Percentiles rank a stretch among this genome's conserved stretches.
Evolutionary conservation across 2,888 invertebrate genomes (phyloP).

Genomic region (Rhagium mordax): DNA sequence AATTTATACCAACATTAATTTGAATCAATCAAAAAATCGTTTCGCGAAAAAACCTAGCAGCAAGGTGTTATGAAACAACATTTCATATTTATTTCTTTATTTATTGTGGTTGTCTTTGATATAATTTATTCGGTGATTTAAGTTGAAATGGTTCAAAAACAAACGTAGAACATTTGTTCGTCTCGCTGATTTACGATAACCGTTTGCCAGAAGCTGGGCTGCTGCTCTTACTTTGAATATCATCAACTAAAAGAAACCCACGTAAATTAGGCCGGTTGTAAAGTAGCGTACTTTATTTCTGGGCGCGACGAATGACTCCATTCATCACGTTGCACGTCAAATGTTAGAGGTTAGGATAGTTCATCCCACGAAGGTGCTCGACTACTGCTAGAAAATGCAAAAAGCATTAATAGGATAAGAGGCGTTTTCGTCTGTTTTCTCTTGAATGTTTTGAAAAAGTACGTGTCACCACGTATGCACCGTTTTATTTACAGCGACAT

Average conservation of each 20-base stretch:
- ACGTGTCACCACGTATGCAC: conserved; percentile 31
- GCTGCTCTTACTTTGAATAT: conserved; percentile 46
- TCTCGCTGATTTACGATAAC: conserved; percentile 61
- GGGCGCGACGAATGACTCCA: conserved; percentile 58
- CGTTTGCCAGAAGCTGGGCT: conserved; percentile 53
- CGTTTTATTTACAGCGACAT: conserved; percentile 1
- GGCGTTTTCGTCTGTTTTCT: conserved; percentile 22
- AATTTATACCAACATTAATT: conserved; percentile 17
- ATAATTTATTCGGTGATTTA: conserved; percentile 55
- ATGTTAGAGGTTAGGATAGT: conserved; percentile 52
- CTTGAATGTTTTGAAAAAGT: conserved; percentile 14
- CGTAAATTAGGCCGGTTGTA: conserved; percentile 60
- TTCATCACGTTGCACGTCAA: conserved; percentile 60
- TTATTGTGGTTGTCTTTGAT: conserved; percentile 12
- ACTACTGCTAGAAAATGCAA: conserved; percentile 29
- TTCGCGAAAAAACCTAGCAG: not conserved
- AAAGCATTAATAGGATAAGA: conserved; percentile 28
- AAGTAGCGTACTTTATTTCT: conserved; percentile 60
- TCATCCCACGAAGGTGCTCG: conserved; percentile 44
- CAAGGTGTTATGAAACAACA: conserved; percentile 27
- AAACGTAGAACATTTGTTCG: conserved; percentile 61
- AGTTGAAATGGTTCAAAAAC: conserved; percentile 59
- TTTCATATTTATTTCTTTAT: conserved; percentile 16
- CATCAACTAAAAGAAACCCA: conserved; percentile 49
- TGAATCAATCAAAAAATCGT: conserved; percentile 1